Base-by-base conservation (phyloP, 2,797 vertebrate species). In the Schizopygopsis malacanthus region DNA sequence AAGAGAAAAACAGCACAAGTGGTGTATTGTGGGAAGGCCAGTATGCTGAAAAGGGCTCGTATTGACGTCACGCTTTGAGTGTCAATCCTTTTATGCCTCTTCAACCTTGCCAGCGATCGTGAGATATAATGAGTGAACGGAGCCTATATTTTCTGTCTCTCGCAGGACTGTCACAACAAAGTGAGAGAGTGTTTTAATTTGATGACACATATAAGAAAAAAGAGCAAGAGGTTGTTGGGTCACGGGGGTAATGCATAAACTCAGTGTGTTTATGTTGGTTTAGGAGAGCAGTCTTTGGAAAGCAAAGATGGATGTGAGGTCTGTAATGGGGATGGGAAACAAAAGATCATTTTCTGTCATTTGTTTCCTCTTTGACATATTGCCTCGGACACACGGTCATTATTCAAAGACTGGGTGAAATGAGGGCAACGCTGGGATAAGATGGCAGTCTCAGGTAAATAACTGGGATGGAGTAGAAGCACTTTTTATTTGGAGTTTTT, bases 1-100 rank as follows among this genome's bases (percentile, higher is more conserved):
- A 81, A 89, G 75, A 86, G 85, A 82, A 89, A 90, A 91, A 91
- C 83, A 88, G 88, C 59, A 87, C 86, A 84, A 87, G 88, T 87
- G 80, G 82, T 84, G 85, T 87, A 84, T 90, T 89, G 89, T 77
- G 63, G 83, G 83, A 71, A 63, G 72, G 84, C 75, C 82, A 78
- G 81, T 45, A 76, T 81, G 85, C 59, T 84, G 71, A 81, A 83
- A 65, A 69, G 78, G 85, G 78, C 70, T 22, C 47, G 65, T 81
- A 85, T 87, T 86, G 85, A 88, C 81, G 87, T 88, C 87, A 87
- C 43, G 13, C 77, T 69, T 84, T 78, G 71, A 86, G 87, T 56
- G 41, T 79, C 63, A 72, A 56, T 71, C 85, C 81, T 75, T 86
- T 90, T 54, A 87, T 78, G 73, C 81, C 84, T 86, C 86, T 86